These are phyloP conservation scores for Synodontis membranacea DNA, from an alignment of 2,113 vertebrate genomes.

Conservation along the genomic window DNA sequence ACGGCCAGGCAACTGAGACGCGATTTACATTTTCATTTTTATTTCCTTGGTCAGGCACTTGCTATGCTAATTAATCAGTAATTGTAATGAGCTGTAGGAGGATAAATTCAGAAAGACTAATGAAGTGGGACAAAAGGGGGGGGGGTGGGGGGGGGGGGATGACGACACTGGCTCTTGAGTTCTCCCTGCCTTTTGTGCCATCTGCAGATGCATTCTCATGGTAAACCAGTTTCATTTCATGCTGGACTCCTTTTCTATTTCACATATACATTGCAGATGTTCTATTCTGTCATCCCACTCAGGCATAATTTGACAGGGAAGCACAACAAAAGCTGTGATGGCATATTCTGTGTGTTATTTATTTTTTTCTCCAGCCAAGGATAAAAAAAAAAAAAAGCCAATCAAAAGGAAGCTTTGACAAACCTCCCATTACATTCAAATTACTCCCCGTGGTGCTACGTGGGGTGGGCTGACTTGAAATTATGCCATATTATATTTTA, in stretches of 20 bases:
- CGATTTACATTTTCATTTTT: constrained; percentile 54
- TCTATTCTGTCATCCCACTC: constrained; percentile 39
- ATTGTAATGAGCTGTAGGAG: constrained; percentile 56
- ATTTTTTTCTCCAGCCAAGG: constrained; percentile 6
- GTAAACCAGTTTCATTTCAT: constrained; percentile 46
- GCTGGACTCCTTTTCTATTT: constrained; percentile 11
- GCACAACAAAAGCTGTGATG: constrained; percentile 46
- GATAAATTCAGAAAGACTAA: constrained; percentile 53
- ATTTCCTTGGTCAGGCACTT: constrained; percentile 46
- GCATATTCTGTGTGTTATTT: constrained; percentile 35
- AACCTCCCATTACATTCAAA: constrained; percentile 45
- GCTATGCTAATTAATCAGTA: constrained; percentile 56
- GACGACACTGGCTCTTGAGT: constrained; percentile 38
- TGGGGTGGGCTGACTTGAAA: constrained; percentile 25
- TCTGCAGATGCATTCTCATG: constrained; percentile 54
- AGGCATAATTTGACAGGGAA: constrained; percentile 46
- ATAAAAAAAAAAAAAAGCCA: constrained; percentile 4
- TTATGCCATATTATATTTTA: constrained; percentile 29
- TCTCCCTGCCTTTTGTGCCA: constrained; percentile 49
- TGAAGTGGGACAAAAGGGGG: constrained; percentile 49
- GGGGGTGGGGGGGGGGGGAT: no score
- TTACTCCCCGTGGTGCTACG: constrained; percentile 23
- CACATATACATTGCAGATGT: constrained; percentile 51
- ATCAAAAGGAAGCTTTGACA: constrained; percentile 42
- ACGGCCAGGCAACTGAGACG: constrained; percentile 25